phyloP scores from a whole-genome alignment of 2,888 invertebrate species.

The Drosophila prostipennis region DNA sequence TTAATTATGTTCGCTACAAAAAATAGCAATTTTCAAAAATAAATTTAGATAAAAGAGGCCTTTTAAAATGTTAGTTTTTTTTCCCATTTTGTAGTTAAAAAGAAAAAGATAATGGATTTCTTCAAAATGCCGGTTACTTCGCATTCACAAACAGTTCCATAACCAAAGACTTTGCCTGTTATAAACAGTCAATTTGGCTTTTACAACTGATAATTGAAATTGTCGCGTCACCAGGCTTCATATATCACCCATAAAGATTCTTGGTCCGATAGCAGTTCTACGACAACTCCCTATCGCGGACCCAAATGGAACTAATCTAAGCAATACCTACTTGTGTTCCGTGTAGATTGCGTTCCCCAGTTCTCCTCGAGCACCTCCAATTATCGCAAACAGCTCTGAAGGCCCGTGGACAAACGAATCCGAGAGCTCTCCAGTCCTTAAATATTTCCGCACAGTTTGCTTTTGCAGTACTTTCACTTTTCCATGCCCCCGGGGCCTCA shows the following conservation, averaged over 20 bases:
- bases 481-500: slow-evolving; percentile 33
- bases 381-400: slow-evolving; percentile 38
- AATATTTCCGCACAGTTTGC: slow-evolving; percentile 75
- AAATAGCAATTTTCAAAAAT: no score
- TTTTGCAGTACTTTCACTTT: slow-evolving; percentile 77
- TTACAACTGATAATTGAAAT: slow-evolving; percentile 30
- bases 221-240: slow-evolving; percentile 11
- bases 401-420: slow-evolving; percentile 39
- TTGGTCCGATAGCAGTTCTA: slow-evolving; percentile 16
- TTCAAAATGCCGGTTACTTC: background rate
- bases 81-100: no score
- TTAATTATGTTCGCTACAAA: no score
- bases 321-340: slow-evolving; percentile 7
- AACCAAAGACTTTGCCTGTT: slow-evolving; percentile 2
- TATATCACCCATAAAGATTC: slow-evolving; percentile 29
- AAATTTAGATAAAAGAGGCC: no score
- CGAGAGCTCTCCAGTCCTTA: slow-evolving; percentile 61
- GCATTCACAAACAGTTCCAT: background rate
- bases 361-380: slow-evolving; percentile 13
- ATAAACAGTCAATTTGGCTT: slow-evolving; percentile 3
- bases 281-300: slow-evolving; percentile 22
- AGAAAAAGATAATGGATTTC: no score
- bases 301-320: slow-evolving; percentile 19
- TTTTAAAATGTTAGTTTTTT: no score
- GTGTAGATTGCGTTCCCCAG: slow-evolving; percentile 19